Percentiles rank a stretch among this genome's conserved stretches.
These are phyloP conservation scores for Lithobates sylvaticus DNA, from an alignment of 2,797 vertebrate genomes.

Conservation along the genomic window DNA sequence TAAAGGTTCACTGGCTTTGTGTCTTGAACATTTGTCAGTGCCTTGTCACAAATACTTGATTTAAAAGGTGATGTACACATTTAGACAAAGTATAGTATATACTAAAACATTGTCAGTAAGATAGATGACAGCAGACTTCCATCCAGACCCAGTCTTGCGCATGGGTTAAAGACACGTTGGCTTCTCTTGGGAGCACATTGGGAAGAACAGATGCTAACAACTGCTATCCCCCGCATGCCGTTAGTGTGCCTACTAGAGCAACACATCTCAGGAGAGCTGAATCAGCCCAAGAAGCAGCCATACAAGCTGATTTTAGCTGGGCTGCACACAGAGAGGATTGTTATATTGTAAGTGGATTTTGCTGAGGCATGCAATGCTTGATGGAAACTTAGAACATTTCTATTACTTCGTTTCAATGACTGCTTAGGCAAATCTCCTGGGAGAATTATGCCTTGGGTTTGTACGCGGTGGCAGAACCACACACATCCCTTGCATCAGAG, in stretches of 20 bases:
- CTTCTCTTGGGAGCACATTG: constrained; percentile 29
- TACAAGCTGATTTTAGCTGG: constrained; percentile 31
- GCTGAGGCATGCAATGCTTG: constrained; percentile 51
- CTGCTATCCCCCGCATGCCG: constrained; percentile 40
- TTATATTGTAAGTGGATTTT: constrained; percentile 56
- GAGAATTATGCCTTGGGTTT: constrained; percentile 23
- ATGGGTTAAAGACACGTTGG: constrained; percentile 23
- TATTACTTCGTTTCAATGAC: constrained; percentile 47
- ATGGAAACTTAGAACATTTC: constrained; percentile 49
- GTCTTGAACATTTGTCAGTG: too few relatives aligned
- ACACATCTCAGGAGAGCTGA: constrained; percentile 57
- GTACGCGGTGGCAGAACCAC: neutral
- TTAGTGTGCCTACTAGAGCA: constrained; percentile 50
- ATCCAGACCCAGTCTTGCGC: constrained; percentile 7
- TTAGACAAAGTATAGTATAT: neutral
- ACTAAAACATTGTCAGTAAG: neutral
- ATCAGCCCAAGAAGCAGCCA: constrained; percentile 51
- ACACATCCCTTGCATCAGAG: neutral
- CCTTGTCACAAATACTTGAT: too few relatives aligned
- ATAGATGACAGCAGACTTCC: neutral
- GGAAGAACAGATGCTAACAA: constrained; percentile 57
- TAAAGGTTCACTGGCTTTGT: too few relatives aligned
- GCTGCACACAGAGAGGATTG: constrained; percentile 44
- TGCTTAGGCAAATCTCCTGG: constrained; percentile 44
- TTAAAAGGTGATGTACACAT: too few relatives aligned